phyloP scores from a whole-genome alignment of 2,888 invertebrate species.

The Hipparchia semele region DNA sequence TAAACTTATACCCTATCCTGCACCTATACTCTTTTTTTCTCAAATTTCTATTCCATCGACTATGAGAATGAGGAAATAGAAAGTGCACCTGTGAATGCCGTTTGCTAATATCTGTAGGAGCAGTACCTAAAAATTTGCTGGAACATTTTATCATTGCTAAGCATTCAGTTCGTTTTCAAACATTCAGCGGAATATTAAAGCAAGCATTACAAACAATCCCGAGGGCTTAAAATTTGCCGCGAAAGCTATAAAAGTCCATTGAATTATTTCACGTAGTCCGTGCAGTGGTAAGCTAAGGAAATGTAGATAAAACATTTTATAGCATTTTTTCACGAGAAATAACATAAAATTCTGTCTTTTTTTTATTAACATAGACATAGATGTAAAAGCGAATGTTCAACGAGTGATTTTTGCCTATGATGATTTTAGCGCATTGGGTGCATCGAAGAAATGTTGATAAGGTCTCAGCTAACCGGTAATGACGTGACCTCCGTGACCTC shows the following conservation, averaged over 20 bases:
- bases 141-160: constrained; percentile 1
- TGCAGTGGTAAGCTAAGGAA: constrained; percentile 1
- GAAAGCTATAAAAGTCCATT: constrained; percentile 23
- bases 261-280: constrained; percentile 14
- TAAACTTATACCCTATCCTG: no score
- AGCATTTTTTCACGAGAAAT: no score
- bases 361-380: background rate
- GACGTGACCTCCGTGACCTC: background rate
- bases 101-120: no score
- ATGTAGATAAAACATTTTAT: background rate
- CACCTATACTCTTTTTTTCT: no score
- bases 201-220: constrained; percentile 18
- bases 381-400: background rate
- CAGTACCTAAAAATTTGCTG: no score
- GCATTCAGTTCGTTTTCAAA: constrained; percentile 17
- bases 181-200: constrained; percentile 16
- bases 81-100: no score
- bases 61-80: no score
- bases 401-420: background rate
- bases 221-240: constrained; percentile 19
- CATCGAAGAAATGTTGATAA: background rate
- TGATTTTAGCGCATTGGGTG: background rate
- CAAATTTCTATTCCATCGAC: no score
- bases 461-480: background rate
- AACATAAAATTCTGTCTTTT: no score